Conservation (phyloP, 2,888 invertebrate species). For the Encarsia formosa region DNA sequence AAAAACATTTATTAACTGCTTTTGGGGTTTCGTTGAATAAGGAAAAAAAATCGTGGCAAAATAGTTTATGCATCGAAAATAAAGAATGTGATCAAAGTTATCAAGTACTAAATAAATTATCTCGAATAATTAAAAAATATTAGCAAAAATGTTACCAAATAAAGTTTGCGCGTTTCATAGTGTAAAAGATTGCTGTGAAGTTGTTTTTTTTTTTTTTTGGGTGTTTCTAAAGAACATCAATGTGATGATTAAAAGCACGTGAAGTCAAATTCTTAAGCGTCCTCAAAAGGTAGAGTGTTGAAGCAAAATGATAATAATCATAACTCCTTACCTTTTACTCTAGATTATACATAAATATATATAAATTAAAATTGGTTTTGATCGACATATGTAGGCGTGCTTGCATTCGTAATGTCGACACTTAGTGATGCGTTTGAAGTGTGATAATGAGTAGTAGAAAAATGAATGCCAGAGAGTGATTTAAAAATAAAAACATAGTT, state of each 20-base stretch:
- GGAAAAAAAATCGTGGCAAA: conserved; percentile 3
- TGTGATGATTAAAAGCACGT: conserved; percentile 4
- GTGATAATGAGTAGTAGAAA: conserved; percentile 37
- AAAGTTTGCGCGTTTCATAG: conserved; percentile 15
- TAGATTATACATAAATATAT: not conserved
- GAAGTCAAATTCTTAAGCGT: conserved; percentile 10
- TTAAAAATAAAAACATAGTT: conserved; percentile 42
- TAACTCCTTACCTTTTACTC: conserved; percentile 14
- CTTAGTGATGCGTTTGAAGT: conserved; percentile 7
- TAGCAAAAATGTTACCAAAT: conserved; percentile 22
- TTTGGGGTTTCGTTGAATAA: conserved; percentile 13
- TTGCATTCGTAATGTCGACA: conserved; percentile 20
- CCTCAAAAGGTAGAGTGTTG: conserved; percentile 6
- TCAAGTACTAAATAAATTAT: conserved; percentile 20
- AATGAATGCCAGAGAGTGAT: conserved; percentile 36
- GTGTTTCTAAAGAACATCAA: conserved; percentile 3
- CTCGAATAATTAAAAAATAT: too few species aligned
- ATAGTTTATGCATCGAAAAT: conserved; percentile 5
- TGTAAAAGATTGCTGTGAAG: conserved; percentile 11
- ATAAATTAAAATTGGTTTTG: conserved; percentile 9
- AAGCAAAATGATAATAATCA: conserved; percentile 6
- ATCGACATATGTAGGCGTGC: conserved; percentile 21
- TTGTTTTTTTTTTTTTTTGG: too few species aligned
- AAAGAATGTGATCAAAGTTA: conserved; percentile 14
- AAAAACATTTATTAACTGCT: conserved; percentile 14